Base-by-base conservation (phyloP, 1,140 invertebrate genomes). In the Macrobrachium rosenbergii region DNA sequence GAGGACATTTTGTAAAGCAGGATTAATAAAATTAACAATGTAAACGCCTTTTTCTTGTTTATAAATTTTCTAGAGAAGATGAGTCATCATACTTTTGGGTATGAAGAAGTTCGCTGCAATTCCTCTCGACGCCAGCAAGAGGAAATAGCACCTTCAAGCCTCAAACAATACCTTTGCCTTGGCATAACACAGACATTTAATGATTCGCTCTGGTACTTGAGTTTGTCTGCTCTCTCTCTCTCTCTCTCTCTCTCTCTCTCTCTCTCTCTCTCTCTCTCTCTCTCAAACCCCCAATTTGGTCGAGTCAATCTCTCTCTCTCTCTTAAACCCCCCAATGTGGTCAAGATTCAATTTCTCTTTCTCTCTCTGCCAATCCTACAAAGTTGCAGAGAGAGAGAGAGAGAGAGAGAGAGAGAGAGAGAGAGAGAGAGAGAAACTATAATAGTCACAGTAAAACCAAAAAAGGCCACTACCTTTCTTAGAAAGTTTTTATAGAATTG, bases 401-500 rank as follows among this genome's bases (percentile, higher is more conserved):
- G 23, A 77, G 75, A 77, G 23, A 21, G 23, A 59, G 43, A 58
- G 45, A 58, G 76, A 78, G 76, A 59, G 45, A 78, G 76, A 78
- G 76, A 23, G 76, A 78, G 45, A 58, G 45, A 59, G 45, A 58
- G 45, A 78, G 19, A n/a, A 8, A 78, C 8, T 8, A 45, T 21
- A 23, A 78, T 2, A 58, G 43, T 21, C 5, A 78, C 7, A 58
- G 45, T 12, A 43, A 75, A 37, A 21, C 37, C 52, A 60, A 23
- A 64, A 21, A 5, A 63, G 28, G n/a, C 12, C 45, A 16, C 43
- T 52, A 63, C 0, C 2, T 21, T 43, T 0, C 17, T 59, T 80
- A 19, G 6, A 12, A 62, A 67, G 11, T 67, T 21, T 14, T 14
- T 73, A 73, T 2, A 28, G 3, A 7, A 75, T 43, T 75, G 2